Conservation (phyloP, 2,797 vertebrate species). For the Pantherophis vulpinus region DNA sequence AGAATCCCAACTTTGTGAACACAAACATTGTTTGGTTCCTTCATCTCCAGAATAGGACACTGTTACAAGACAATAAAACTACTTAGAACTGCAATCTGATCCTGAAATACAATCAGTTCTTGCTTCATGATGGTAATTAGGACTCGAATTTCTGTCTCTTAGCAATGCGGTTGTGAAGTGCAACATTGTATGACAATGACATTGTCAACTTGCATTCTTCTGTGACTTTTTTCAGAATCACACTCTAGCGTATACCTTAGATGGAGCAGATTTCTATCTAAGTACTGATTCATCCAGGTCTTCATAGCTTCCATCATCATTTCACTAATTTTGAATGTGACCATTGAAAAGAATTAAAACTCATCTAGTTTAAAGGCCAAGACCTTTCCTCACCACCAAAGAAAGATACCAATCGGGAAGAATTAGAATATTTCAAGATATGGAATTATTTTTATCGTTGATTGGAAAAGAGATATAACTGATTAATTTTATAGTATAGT, state of each 20-base stretch:
- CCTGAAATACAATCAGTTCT: background rate
- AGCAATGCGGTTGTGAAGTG: background rate
- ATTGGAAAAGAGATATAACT: too few species aligned
- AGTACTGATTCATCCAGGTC: background rate
- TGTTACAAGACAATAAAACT: too few species aligned
- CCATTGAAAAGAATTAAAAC: background rate
- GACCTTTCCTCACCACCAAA: background rate
- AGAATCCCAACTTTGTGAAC: background rate
- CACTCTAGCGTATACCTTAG: background rate
- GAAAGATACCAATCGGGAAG: background rate
- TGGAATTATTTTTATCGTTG: too few species aligned
- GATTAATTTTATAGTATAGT: too few species aligned
- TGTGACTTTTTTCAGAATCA: background rate
- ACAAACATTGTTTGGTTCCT: background rate
- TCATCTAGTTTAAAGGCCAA: background rate
- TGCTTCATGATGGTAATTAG: background rate
- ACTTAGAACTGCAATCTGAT: background rate
- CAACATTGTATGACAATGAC: background rate
- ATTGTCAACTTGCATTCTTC: background rate
- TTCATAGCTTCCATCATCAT: background rate
- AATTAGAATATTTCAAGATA: too few species aligned
- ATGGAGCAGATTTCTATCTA: background rate
- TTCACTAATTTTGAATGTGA: background rate
- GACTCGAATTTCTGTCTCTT: background rate
- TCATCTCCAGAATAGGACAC: background rate